Evolutionary conservation across 2,113 vertebrate genomes (phyloP).

Genomic region (Rhizomys pruinosus): DNA sequence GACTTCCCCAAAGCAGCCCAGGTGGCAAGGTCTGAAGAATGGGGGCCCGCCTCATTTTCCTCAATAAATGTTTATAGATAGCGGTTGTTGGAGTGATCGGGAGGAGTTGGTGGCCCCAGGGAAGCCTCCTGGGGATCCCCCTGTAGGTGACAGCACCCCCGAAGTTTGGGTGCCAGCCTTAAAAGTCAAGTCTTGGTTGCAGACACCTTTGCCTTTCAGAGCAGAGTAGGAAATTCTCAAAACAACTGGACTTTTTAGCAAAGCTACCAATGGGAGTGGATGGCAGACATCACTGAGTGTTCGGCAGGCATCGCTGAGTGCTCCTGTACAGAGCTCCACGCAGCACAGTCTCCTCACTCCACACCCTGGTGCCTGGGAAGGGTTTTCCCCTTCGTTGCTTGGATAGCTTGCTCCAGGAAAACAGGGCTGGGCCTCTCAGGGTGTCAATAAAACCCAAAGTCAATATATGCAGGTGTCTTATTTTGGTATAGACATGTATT

Average conservation of each 20-base stretch:
- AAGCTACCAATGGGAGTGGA: background rate
- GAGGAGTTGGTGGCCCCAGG: background rate
- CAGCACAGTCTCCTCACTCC: fast-evolving
- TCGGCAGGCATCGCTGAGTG: background rate
- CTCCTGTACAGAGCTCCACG: background rate
- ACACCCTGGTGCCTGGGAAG: fast-evolving
- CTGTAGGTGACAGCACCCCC: background rate
- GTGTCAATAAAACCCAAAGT: background rate
- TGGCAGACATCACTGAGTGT: too few relatives aligned
- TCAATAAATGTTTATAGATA: background rate
- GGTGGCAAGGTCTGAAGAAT: background rate
- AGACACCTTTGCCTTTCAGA: background rate
- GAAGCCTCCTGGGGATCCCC: background rate
- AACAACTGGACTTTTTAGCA: background rate
- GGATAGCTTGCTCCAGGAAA: background rate
- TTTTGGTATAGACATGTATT: background rate
- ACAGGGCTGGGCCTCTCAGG: too few relatives aligned
- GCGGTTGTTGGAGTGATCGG: background rate
- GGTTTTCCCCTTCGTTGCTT: too few relatives aligned
- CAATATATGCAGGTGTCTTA: background rate
- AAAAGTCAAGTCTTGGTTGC: background rate
- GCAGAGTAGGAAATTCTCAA: background rate
- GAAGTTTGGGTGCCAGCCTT: background rate
- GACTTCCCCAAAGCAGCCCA: background rate
- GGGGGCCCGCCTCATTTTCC: background rate